phyloP scores from a whole-genome alignment of 92 coral and sea anemone genomes.

The Zoanthus solanderi region DNA sequence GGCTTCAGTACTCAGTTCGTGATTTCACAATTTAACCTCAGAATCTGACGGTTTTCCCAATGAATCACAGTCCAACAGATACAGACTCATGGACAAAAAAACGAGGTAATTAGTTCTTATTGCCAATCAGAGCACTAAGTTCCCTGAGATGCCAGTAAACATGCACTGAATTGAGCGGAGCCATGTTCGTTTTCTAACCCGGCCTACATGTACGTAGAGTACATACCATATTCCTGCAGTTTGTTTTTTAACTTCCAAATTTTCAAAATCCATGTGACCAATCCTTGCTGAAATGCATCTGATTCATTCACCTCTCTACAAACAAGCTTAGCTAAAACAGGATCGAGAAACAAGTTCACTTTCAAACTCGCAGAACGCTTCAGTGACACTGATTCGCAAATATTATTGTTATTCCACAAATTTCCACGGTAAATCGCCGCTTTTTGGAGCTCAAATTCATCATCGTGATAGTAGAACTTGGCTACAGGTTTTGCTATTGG shows the following conservation, averaged over 20 bases:
- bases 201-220: background rate
- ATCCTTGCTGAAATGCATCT: conserved; percentile 42
- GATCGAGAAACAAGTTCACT: conserved; percentile 54
- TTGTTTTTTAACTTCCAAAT: conserved; percentile 55
- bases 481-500: conserved; percentile 10
- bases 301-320: conserved; percentile 65
- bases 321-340: conserved; percentile 71
- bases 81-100: no score
- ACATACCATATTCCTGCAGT: background rate
- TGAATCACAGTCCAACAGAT: no score
- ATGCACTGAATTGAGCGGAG: no score
- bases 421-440: conserved; percentile 6
- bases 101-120: no score
- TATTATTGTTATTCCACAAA: background rate
- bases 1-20: no score
- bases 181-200: no score
- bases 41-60: no score
- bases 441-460: conserved; percentile 12
- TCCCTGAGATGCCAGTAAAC: no score
- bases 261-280: conserved; percentile 71
- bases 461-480: conserved; percentile 25
- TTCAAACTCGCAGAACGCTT: background rate
- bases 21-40: no score
- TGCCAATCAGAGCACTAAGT: no score
- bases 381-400: background rate